Conservation (phyloP, 1,140 invertebrate species). For the Vanessa tameamea region DNA sequence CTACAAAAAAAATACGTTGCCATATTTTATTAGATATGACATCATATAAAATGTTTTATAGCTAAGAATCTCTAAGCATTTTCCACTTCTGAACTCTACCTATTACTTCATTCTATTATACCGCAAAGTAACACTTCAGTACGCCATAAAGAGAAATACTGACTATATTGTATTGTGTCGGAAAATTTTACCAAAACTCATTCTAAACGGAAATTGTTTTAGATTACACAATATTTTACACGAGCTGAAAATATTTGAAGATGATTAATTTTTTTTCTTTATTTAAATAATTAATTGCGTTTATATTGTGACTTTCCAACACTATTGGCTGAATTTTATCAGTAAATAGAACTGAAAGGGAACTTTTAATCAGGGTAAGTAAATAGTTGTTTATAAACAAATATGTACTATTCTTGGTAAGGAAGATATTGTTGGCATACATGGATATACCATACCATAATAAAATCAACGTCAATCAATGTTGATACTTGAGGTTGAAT, state of each 20-base stretch:
- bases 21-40: neutral
- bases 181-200: conserved; percentile 11
- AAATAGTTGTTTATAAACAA: too few species aligned
- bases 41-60: neutral
- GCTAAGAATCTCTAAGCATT: conserved; percentile 22
- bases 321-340: too few species aligned
- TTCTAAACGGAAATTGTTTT: conserved; percentile 18
- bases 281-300: neutral
- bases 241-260: neutral
- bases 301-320: too few species aligned
- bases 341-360: too few species aligned
- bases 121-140: conserved; percentile 39
- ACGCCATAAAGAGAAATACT: conserved; percentile 35
- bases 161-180: conserved; percentile 14
- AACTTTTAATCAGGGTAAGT: too few species aligned
- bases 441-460: too few species aligned
- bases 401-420: too few species aligned
- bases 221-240: conserved; percentile 5
- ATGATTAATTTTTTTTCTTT: neutral
- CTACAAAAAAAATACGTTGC: too few species aligned
- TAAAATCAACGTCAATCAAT: too few species aligned
- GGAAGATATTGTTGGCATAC: too few species aligned
- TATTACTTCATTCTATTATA: conserved; percentile 37
- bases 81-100: conserved; percentile 24
- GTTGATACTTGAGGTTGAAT: too few species aligned